Evolutionary conservation across 1,140 invertebrate genomes (phyloP), one percentile per base, ranked within the genome.

Genomic region (Scaptomyza graminum): DNA sequence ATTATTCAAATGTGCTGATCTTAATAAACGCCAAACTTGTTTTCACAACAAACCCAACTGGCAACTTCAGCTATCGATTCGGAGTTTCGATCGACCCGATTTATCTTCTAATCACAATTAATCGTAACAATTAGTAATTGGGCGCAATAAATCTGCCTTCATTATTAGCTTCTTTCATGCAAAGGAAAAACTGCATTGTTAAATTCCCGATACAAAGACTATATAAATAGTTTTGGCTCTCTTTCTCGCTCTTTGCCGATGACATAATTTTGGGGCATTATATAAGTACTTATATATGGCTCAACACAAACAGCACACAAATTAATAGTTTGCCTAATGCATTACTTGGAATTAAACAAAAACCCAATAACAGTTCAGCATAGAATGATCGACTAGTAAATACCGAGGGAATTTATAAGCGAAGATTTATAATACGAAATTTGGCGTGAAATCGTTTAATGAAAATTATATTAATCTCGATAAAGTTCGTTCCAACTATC

Each of bases 241-340:
- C 44, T 39, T 25, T 13, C 15, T 47, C 11, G 22, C 13, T 56
- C 37, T n/a, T 31, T 41, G 47, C 12, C 47, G 68, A 77, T 85
- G 81, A 76, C 74, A 84, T 77, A 80, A 85, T 79, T 84, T 76
- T 54, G 25, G 22, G 47, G 56, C 62, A 51, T 41, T 56, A 62
- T 68, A 16, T 41, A 22, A 3, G 4, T 3, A 22, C 4, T 1
- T 22, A 22, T 22, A 22, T 22, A 22, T 22, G 1, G 44, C 22
- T 41, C 55, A 56, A 56, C 67, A 59, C 41, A 47, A 60, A 63
- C 49, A 62, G 39, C 67, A 39, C 60, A 70, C 68, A 76, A 76
- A 76, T 76, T 80, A 80, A 76, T 79, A 76, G 70, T 34, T 65
- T 62, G 69, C 50, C 69, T 75, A 65, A 74, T 82, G 79, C 59